Base-by-base conservation (phyloP, 2,888 invertebrate genomes). In the Branchinecta sandiegonensis region DNA sequence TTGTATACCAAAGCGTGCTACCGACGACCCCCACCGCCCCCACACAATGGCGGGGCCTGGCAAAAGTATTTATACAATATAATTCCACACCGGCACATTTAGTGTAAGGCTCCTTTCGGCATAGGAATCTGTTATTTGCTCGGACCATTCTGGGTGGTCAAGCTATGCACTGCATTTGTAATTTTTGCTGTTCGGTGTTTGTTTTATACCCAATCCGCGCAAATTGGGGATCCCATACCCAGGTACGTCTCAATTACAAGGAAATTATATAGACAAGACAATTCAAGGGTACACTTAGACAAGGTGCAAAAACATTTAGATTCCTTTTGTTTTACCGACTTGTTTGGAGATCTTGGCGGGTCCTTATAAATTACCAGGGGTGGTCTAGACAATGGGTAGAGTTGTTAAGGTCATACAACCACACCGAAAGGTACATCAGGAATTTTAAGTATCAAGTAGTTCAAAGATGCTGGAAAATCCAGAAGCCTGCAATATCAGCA, bases 221-320 rank as follows among this genome's bases (percentile, higher is more conserved):
- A 17, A 56, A 23, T 17, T 56, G n/a, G 63, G 23, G 63, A 56
- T 37, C 63, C 63, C 63, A 56, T 56, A 17, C 23, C 23, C 63
- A 56, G 63, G 63, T 56, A 56, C 23, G 63, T 56, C 63, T 56
- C 63, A 56, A 56, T 56, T 56, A 56, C 63, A n/a, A 56, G 8
- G 14, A 8, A 56, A 56, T 17, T 56, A 37, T 56, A 56, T 56
- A 56, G 14, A 23, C 14, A 23, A 56, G n/a, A 56, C 14, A 56
- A 10, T 56, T 23, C 63, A 56, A 56, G 63, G 63, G 63, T 56
- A 56, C 9, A 56, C 23, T 56, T 56, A 56, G 23, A 23, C 63
- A 23, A 56, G 63, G 63, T 56, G 63, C 63, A 56, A 56, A 56
- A 56, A 56, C 63, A 56, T 56, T 56, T 56, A 56, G 14, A 56